phyloP scores from a whole-genome alignment of 2,797 vertebrate species.

The Bucorvus abyssinicus region DNA sequence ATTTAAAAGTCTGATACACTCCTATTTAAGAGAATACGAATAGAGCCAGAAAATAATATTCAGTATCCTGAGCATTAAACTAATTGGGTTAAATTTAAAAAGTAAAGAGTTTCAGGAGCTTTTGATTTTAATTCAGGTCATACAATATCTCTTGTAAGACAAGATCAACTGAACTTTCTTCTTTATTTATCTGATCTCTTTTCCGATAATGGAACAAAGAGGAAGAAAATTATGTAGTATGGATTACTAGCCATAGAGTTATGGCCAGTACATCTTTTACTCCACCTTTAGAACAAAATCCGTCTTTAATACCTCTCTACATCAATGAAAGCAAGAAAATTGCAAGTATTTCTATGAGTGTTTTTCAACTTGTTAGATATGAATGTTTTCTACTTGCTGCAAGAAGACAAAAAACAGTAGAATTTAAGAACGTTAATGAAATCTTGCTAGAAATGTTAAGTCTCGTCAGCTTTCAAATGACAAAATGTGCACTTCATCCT shows the following conservation, averaged over 20 bases:
- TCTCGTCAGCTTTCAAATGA: neutral
- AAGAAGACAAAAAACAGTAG: neutral
- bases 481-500: neutral
- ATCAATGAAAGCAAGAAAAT: neutral
- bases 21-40: neutral
- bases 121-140: neutral
- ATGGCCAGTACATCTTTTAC: neutral
- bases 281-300: neutral
- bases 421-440: neutral
- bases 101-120: neutral
- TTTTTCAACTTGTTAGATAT: neutral
- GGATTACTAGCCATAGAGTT: neutral
- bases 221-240: neutral
- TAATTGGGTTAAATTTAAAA: neutral
- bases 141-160: neutral
- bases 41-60: neutral
- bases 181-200: neutral
- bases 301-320: neutral
- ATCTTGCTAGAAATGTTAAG: neutral
- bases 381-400: neutral
- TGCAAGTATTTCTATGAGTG: neutral
- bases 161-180: neutral
- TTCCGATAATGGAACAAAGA: neutral
- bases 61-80: neutral
- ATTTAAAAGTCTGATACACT: neutral